Base-by-base conservation (phyloP, 30 jellyfish, hydroid and myxozoan genomes). In the Turritopsis dohrnii region DNA sequence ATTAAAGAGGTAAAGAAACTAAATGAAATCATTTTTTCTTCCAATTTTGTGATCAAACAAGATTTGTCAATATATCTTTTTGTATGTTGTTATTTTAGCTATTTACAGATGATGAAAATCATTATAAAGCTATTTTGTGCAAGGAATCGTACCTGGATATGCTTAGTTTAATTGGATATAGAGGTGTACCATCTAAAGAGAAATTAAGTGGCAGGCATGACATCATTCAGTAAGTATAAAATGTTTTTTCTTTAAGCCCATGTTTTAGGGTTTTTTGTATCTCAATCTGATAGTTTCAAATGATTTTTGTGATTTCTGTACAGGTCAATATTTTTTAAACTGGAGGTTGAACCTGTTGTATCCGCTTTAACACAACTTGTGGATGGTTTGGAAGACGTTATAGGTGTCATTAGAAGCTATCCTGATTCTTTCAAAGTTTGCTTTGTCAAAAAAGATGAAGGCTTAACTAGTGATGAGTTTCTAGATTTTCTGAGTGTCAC, bases 341-440 rank as follows among this genome's bases (percentile, higher is more conserved):
- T 60, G 73, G 0, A 60, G 21, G 73, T 0, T 21, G 73, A 60
- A 23, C 73, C 72, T 16, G 72, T 54, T 23, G 19, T 60, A 60
- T 0, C 73, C 19, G 73, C 73, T 18, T 23, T 60, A 60, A 21
- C 19, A 18, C 0, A 60, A 60, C 73, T 60, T 60, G 21, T 23
- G 21, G 73, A 60, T 60, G 73, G 73, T 60, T 0, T 60, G 22
- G 21, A 0, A 18, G 73, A 60, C 21, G 21, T 60, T 23, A 60
- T 60, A 60, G 73, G 21, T 18, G 0, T 21, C 73, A 54, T 54
- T 16, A 18, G n/a, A 54, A n/a, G n/a, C 18, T 18, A 54, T 54
- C 72, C 72, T 54, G 72, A 54, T 16, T 54, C n/a, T 54, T 54
- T 54, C n/a, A 54, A 54, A 54, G n/a, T n/a, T 54, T 54, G 73